Percentiles rank a stretch among this genome's conserved stretches.
These are phyloP conservation scores for Lypha dubia DNA, from an alignment of 2,888 invertebrate genomes.

Conservation along the genomic window DNA sequence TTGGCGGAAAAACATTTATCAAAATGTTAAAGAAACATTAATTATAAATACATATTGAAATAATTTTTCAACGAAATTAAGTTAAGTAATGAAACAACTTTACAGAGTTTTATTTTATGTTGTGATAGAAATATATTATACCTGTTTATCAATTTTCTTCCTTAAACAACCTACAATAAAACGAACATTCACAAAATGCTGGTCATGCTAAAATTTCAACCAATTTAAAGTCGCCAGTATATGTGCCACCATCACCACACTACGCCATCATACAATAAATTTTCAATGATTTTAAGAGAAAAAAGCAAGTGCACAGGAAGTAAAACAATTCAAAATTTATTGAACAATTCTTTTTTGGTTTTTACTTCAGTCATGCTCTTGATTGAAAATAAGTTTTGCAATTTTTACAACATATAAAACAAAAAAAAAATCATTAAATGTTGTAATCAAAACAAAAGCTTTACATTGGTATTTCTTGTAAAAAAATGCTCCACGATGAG, in stretches of 20 bases:
- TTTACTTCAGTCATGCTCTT: slow-evolving; percentile 47
- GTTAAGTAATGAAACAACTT: slow-evolving; percentile 53
- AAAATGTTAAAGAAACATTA: slow-evolving; percentile 13
- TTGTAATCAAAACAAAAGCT: slow-evolving; percentile 53
- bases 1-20: neutral
- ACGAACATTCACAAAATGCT: slow-evolving; percentile 7
- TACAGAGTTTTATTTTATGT: neutral
- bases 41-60: slow-evolving; percentile 33
- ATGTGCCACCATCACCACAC: slow-evolving; percentile 37
- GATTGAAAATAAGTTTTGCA: slow-evolving; percentile 42
- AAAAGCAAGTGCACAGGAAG: slow-evolving; percentile 53
- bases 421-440: slow-evolving; percentile 34
- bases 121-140: slow-evolving; percentile 7
- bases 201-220: slow-evolving; percentile 40
- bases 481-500: slow-evolving; percentile 3
- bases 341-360: slow-evolving; percentile 56
- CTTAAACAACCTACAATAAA: slow-evolving; percentile 59
- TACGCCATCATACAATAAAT: slow-evolving; percentile 10
- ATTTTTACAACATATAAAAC: slow-evolving; percentile 12
- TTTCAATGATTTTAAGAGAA: slow-evolving; percentile 3
- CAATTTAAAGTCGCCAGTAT: slow-evolving; percentile 36
- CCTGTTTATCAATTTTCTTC: slow-evolving; percentile 55
- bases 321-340: slow-evolving; percentile 61
- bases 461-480: neutral
- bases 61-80: slow-evolving; percentile 24